phyloP scores from a whole-genome alignment of 2,797 vertebrate species.

The Clarias pachynema region DNA sequence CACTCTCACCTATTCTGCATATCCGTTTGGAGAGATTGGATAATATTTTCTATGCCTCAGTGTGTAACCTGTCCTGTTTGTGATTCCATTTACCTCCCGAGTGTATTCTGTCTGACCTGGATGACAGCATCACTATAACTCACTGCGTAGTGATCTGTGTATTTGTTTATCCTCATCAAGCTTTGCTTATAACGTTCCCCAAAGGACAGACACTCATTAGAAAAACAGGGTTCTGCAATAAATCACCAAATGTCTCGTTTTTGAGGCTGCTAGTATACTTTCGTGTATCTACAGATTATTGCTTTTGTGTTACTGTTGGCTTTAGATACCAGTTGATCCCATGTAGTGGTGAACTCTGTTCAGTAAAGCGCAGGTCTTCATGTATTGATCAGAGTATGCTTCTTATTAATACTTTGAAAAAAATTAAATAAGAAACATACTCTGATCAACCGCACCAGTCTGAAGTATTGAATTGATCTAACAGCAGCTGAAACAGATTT shows the following conservation, averaged over 20 bases:
- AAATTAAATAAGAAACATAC: constrained; percentile 43
- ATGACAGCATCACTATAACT: constrained; percentile 3
- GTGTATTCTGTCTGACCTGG: background rate
- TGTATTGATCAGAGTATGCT: background rate
- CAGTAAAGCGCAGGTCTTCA: background rate
- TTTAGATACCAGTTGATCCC: background rate
- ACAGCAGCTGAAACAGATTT: constrained; percentile 51
- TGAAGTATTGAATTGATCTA: constrained; percentile 45
- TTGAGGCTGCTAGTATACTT: background rate
- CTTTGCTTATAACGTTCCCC: background rate
- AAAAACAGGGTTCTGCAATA: background rate
- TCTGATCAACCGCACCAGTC: background rate
- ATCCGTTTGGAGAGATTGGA: background rate
- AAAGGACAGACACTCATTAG: background rate
- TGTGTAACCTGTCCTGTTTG: background rate
- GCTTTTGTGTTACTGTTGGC: background rate
- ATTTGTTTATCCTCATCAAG: constrained; percentile 8
- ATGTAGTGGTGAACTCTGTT: background rate
- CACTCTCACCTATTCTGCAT: background rate
- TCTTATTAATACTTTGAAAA: background rate
- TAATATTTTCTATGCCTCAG: background rate
- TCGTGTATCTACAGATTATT: background rate
- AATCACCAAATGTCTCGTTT: background rate
- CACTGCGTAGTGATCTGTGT: background rate
- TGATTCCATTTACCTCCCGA: background rate